Conservation (phyloP, 2,888 invertebrate genomes). For the Dichetophora obliterata region DNA sequence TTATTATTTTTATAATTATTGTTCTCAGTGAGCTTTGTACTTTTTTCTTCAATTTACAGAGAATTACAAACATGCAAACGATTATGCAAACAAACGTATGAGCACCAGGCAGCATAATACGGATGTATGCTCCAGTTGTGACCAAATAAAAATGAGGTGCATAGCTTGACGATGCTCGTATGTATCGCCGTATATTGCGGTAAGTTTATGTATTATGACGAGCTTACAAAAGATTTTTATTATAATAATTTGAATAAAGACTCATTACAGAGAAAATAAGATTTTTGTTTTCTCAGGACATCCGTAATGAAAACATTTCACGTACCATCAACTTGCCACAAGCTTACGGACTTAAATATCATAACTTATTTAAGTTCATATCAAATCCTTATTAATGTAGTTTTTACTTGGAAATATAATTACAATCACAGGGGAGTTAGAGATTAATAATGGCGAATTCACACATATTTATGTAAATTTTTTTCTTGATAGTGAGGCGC, state of each 20-base stretch:
- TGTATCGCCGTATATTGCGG: background rate
- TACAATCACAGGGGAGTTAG: too few species aligned
- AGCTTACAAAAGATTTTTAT: background rate
- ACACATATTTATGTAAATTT: too few species aligned
- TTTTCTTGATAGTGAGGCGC: too few species aligned
- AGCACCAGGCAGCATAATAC: background rate
- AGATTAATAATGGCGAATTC: too few species aligned
- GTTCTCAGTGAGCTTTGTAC: slow-evolving; percentile 14
- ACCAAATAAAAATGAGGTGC: slow-evolving; percentile 3
- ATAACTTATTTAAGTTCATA: too few species aligned
- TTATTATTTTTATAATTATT: slow-evolving; percentile 13
- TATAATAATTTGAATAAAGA: slow-evolving; percentile 21
- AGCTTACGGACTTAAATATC: too few species aligned
- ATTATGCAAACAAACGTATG: background rate
- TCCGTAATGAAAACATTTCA: too few species aligned
- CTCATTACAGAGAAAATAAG: slow-evolving; percentile 11
- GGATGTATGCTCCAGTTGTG: slow-evolving; percentile 19
- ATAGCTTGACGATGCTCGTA: background rate
- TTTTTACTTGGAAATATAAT: too few species aligned
- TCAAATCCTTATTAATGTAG: too few species aligned
- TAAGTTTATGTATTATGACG: background rate
- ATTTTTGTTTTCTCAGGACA: background rate
- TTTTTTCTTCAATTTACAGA: background rate
- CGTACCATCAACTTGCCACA: too few species aligned
- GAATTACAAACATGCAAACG: background rate